A percentile compares a stretch with the other conserved stretches of the same genome.
Evolutionary conservation across 2,113 vertebrate genomes (phyloP).

Genomic region (Sclerurus mexicanus): DNA sequence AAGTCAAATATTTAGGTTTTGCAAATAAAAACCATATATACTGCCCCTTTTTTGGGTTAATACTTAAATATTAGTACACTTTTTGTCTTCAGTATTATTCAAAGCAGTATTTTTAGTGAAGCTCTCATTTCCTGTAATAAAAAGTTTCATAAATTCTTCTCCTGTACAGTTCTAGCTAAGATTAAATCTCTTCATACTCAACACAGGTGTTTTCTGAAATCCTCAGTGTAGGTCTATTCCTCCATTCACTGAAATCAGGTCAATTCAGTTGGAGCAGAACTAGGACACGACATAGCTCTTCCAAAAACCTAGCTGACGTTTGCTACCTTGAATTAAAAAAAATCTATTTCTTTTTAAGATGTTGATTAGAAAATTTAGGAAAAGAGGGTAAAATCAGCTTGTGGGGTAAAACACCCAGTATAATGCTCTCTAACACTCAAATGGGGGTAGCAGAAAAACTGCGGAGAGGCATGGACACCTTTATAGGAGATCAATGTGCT

Average conservation of each 20-base stretch:
- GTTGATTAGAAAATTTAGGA: background rate
- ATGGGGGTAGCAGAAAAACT: background rate
- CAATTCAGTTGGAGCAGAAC: background rate
- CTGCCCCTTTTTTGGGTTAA: background rate
- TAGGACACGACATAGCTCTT: background rate
- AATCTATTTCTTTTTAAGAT: background rate
- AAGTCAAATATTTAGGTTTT: background rate
- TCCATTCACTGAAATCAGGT: background rate
- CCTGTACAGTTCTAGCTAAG: background rate
- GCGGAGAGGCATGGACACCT: background rate
- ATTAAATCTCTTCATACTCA: background rate
- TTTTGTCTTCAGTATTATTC: background rate
- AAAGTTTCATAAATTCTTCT: background rate
- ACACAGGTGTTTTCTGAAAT: background rate
- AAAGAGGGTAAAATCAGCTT: background rate
- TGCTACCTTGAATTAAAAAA: background rate
- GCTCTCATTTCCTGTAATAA: background rate
- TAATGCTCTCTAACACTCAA: background rate
- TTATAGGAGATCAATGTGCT: fast-evolving
- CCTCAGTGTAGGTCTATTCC: background rate
- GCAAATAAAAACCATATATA: background rate
- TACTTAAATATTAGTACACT: background rate
- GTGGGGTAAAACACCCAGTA: background rate
- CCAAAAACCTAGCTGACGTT: background rate
- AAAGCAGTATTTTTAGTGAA: background rate